phyloP scores from a whole-genome alignment of 2,113 vertebrate species.

The Hypomesus transpacificus region DNA sequence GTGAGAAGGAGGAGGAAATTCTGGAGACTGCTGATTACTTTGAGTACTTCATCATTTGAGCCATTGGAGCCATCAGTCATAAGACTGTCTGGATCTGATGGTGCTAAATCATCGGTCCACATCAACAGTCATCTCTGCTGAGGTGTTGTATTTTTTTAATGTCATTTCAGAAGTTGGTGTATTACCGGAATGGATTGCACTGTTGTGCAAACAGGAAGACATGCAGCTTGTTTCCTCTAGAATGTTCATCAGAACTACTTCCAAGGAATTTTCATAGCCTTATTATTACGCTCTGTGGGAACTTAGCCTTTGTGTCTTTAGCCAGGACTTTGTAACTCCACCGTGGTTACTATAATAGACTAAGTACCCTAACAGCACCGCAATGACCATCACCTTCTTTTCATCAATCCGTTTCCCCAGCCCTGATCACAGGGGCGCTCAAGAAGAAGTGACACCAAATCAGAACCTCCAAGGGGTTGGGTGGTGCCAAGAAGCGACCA shows the following conservation, averaged over 20 bases:
- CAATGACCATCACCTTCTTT: conserved; percentile 9
- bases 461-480: conserved; percentile 18
- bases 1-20: no score
- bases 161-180: background rate
- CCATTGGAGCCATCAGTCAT: no score
- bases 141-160: background rate
- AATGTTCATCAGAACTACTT: background rate
- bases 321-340: conserved; percentile 35
- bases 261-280: background rate
- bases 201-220: background rate
- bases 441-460: conserved; percentile 29
- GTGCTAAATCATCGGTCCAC: background rate
- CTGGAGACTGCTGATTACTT: no score
- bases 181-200: background rate
- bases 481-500: conserved; percentile 11
- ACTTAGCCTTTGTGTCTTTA: conserved; percentile 6
- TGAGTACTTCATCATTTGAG: no score
- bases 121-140: background rate
- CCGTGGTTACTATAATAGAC: conserved; percentile 27
- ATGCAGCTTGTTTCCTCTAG: background rate
- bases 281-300: conserved; percentile 1
- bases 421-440: conserved; percentile 25
- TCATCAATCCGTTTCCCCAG: conserved; percentile 6
- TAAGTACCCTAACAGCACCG: conserved; percentile 11
- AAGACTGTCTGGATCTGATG: background rate